These are phyloP conservation scores for Antennarius maculatus DNA, from an alignment of 2,797 vertebrate genomes.

Conservation along the genomic window DNA sequence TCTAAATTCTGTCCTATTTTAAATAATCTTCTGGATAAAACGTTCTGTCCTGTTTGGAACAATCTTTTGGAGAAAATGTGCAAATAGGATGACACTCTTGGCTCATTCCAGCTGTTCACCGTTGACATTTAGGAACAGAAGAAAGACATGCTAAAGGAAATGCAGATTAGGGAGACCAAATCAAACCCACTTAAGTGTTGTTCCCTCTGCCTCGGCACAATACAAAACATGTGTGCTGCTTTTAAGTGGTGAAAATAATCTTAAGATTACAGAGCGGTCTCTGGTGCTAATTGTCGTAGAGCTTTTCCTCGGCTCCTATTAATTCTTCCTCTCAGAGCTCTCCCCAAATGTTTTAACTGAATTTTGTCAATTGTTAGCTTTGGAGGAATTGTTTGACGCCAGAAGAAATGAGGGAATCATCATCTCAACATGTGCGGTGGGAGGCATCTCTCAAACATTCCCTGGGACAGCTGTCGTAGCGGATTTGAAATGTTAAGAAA, in stretches of 20 bases:
- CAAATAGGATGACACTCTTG: conserved; percentile 58
- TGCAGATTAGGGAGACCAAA: conserved; percentile 76
- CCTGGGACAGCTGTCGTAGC: conserved; percentile 64
- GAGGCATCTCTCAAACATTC: conserved; percentile 64
- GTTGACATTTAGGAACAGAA: conserved; percentile 70
- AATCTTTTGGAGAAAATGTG: conserved; percentile 32
- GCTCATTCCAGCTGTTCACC: conserved; percentile 71
- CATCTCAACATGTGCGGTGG: conserved; percentile 70
- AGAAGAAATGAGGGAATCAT: conserved; percentile 68
- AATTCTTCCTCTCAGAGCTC: conserved; percentile 74
- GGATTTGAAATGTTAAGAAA: conserved; percentile 69
- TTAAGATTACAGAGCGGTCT: conserved; percentile 81
- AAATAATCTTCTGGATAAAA: no score
- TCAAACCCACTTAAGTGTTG: conserved; percentile 77
- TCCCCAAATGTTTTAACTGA: conserved; percentile 67
- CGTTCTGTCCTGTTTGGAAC: conserved; percentile 23
- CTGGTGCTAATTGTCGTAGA: conserved; percentile 81
- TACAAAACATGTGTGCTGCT: conserved; percentile 78
- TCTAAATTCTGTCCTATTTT: no score
- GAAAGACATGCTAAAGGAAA: conserved; percentile 76
- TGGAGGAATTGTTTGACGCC: conserved; percentile 73
- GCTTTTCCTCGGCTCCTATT: conserved; percentile 75
- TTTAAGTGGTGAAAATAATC: conserved; percentile 82
- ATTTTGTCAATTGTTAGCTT: conserved; percentile 74
- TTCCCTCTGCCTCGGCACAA: conserved; percentile 72